Evolutionary conservation across 1,140 invertebrate genomes (phyloP), one percentile per base, ranked within the genome.

Genomic region (Chlorops oryzae): DNA sequence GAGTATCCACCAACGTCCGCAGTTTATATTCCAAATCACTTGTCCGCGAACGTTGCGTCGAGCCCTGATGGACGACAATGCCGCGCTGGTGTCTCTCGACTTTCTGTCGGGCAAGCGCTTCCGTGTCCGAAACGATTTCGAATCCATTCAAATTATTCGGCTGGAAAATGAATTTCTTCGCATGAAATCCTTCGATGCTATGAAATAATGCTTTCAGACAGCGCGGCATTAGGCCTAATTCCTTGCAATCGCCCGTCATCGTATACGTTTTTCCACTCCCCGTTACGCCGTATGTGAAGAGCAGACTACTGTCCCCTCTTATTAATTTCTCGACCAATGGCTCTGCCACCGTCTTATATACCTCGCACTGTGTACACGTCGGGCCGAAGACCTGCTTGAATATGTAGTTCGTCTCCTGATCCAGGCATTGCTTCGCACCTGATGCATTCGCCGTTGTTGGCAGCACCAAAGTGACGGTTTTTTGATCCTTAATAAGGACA

Each of bases 231-330:
- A 95, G 83, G 9, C 91, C 91, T 43, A 81, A 82, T 61, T 92
- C 83, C 22, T 83, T 75, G 2, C 81, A 73, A 40, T 82, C 80
- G 2, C 83, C 59, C 21, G 84, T 90, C 85, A 97, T 93, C 5
- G 92, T 96, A 63, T 84, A 92, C 0, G 93, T 96, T 77, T 97
- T 89, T 1, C 94, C 94, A 56, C 92, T 95, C 1, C 90, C 90
- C 5, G 93, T 96, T 9, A 96, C 87, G 22, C 94, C 93, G 72
- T 97, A 96, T 1, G 92, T 90, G 69, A 96, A 95, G 10, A 97
- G 69, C 17, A 94, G 74, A 25, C 85, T 87, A 79, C 94, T 96
- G 74, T 85, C 88, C 40, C 85, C 86, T 54, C 79, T 77, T 24
- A 89, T 73, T 10, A 90, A 67, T 58, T 84, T 82, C 61, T 88